Evolutionary conservation across 2,113 vertebrate species (phyloP), one percentile per base, ranked within the genome.

Genomic region (Eudyptes chrysolophus): DNA sequence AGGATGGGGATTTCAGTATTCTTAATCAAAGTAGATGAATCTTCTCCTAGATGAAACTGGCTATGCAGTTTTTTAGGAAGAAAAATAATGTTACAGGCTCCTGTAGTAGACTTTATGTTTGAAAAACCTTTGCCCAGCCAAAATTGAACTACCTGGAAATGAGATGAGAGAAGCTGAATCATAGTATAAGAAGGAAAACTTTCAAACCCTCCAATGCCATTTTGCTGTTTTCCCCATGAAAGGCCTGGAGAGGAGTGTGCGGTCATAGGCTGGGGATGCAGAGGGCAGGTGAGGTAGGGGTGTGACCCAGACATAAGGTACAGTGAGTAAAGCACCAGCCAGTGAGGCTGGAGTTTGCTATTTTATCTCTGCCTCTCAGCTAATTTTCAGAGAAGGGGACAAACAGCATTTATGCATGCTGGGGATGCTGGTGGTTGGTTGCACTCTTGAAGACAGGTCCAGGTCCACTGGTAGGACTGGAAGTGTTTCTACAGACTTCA

Each of bases 351-450:
- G 30, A 79, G 10, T 61, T 72, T 49, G 24, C 20, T 82, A 58
- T 84, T 65, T 64, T 5, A 12, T 71, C 38, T 71, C 48, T 87
- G 38, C 30, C 10, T 55, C 52, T 87, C 38, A 44, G 36, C 22
- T 29, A 10, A 40, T 91, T 87, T 96, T 97, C 69, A 77, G 85
- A 90, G 90, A 90, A 96, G 54, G 24, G 30, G 6, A 42, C 61
- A 74, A 69, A 55, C 21, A 40, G 21, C 34, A 36, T n/a, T 84
- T 72, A 7, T 44, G 36, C 13, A 19, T 24, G 36, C 77, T 81
- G 61, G 61, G 27, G 17, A 34, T 81, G 38, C 36, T 76, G 52
- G 13, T 42, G 49, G 14, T 48, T 84, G 51, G 25, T 75, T 61
- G 72, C 30, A 54, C 54, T 48, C 42, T 60, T 52, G 48, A 60